Percentiles rank a stretch among this genome's conserved stretches.
Evolutionary conservation across 2,888 invertebrate species (phyloP).

Genomic region (Pollenia amentaria): DNA sequence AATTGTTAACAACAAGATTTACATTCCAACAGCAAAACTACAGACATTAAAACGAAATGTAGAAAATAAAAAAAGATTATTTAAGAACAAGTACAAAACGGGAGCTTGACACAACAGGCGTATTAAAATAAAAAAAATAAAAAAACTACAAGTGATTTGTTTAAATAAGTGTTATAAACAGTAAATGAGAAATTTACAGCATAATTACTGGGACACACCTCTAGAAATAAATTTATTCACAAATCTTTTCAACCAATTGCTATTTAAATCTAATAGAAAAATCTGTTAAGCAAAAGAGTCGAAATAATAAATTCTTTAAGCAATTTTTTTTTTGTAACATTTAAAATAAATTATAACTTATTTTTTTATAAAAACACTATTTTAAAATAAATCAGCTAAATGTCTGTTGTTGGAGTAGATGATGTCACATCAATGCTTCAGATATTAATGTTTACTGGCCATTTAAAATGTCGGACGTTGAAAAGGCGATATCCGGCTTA

Average conservation of each 20-base stretch:
- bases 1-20: conserved; percentile 53
- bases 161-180: conserved; percentile 46
- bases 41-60: conserved; percentile 40
- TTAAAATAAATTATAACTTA: conserved; percentile 6
- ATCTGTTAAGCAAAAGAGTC: neutral
- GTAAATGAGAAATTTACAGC: conserved; percentile 32
- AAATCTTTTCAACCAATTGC: too few species aligned
- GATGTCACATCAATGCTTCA: conserved; percentile 76
- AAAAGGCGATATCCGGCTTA: conserved; percentile 82
- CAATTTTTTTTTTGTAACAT: too few species aligned
- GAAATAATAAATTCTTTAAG: too few species aligned
- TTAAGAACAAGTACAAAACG: conserved; percentile 54
- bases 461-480: conserved; percentile 85
- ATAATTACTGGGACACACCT: conserved; percentile 29
- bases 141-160: conserved; percentile 39
- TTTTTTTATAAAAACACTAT: conserved; percentile 10
- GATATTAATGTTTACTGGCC: conserved; percentile 77
- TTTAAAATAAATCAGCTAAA: conserved; percentile 72
- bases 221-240: too few species aligned
- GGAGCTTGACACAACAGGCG: conserved; percentile 67
- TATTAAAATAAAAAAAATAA: conserved; percentile 26
- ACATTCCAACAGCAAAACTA: conserved; percentile 47
- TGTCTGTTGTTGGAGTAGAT: conserved; percentile 73
- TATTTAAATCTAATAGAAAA: conserved; percentile 3
- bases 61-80: conserved; percentile 44